Evolutionary conservation across 2,113 vertebrate genomes (phyloP), one percentile per base, ranked within the genome.

Genomic region (Pelmatolapia mariae): DNA sequence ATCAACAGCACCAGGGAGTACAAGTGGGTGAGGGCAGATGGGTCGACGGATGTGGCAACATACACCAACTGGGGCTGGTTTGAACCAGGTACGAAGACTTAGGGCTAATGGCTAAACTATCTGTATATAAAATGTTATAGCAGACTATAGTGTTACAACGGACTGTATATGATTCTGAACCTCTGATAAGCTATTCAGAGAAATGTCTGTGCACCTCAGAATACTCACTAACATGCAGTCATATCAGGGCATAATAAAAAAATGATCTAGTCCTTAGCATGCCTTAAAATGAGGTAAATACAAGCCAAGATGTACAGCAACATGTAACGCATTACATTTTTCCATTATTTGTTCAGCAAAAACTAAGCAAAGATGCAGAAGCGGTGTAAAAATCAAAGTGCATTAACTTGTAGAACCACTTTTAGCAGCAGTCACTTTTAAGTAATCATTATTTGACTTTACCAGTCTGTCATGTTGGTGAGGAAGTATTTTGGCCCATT

Each of bases 51-150:
- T 80, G 71, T 76, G 86, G 92, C 98, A 79, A 95, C 95, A 2
- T 99, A 97, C 80, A 96, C 97, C 89, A 98, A 99, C 94, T 99
- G 99, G 99, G 97, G 97, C 90, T 93, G 43, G 92, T 91, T 91
- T 53, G 94, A 99, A 91, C 98, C 98, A 95, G 96, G 98, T 99
- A 59, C 45, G 76, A 43, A 56, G 66, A 11, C 6, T 36, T n/a
- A 22, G 6, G 8, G 10, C 22, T 38, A 19, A 22, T 61, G 26
- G 33, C 8, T 7, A 56, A 45, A 40, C 4, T 15, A 36, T 43
- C 31, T 38, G 15, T 29, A 47, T 47, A 29, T 76, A 76, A 76
- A 73, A 4, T 45, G 15, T 31, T 38, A 33, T 24, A 43, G 59
- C 15, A 47, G 26, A n/a, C 26, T 63, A 40, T 4, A 52, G 10